Evolutionary conservation across 2,888 invertebrate species (phyloP), one percentile per base, ranked within the genome.

Genomic region (Hemithea aestivaria): DNA sequence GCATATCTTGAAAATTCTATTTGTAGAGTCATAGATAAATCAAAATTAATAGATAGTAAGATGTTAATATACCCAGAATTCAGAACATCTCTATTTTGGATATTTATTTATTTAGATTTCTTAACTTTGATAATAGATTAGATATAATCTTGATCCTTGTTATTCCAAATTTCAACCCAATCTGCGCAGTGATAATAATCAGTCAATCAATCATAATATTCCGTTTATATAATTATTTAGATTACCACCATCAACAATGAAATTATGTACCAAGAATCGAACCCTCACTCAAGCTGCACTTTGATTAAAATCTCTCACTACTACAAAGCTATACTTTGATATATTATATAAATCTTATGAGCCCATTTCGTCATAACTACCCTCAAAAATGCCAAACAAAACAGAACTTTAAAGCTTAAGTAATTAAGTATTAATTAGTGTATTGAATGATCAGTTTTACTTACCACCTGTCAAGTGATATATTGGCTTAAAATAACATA

Each of bases 391-490:
- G 37, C 16, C 62, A 59, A 43, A 23, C 58, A 78, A 62, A 62
- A 40, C 40, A 38, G 47, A n/a, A 46, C 65, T 53, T 58, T 74
- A 72, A 47, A 1, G 1, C 7, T 1, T n/a, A 5, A 1, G 22
- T 0, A 1, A 39, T 68, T 69, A 50, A 56, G 72, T 63, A 49
- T 48, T 56, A 66, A 73, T 70, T 69, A 48, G 53, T 42, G 21
- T 58, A 58, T 44, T 36, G 35, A 35, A 40, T 24, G 26, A 30
- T 35, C 48, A 51, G 62, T 56, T 62, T 68, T 73, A 68, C 76
- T 75, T 83, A 87, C 87, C 87, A 87, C 87, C 87, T 87, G 87
- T 85, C 85, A 83, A 75, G 87, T 87, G 85, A 87, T 83, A 84
- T 87, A 87, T 83, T 80, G 74, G 73, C 80, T 81, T 83, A 82